phyloP scores from a whole-genome alignment of 2,113 vertebrate genomes.

The Eubucco bourcierii region DNA sequence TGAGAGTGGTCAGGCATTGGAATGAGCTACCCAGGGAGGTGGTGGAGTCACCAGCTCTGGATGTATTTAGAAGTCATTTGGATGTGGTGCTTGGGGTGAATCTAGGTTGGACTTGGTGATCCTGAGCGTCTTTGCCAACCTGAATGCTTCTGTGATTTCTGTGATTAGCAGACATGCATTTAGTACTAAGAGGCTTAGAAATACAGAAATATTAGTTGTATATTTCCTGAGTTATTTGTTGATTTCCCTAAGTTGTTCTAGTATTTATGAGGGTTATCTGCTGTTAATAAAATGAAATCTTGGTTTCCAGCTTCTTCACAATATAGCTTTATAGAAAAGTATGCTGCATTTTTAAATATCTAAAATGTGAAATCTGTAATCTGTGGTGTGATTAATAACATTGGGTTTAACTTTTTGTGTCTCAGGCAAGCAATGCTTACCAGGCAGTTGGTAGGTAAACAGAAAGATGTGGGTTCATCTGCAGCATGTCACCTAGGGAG shows the following conservation, averaged over 20 bases:
- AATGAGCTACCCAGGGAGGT: too few species aligned
- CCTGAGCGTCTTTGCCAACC: too few species aligned
- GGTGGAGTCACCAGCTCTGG: too few species aligned
- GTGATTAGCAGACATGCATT: neutral
- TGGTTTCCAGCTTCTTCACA: neutral
- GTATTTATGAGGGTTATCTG: neutral
- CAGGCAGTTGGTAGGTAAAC: neutral
- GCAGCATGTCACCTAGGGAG: neutral
- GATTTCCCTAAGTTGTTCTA: neutral
- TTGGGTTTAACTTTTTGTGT: neutral
- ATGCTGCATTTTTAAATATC: neutral
- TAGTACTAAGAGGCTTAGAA: neutral
- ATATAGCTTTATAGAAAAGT: neutral
- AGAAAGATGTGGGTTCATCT: neutral
- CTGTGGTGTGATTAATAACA: neutral
- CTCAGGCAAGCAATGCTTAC: neutral
- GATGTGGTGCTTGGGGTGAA: too few species aligned
- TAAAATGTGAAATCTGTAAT: neutral
- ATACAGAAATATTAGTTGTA: neutral
- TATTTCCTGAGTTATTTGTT: neutral
- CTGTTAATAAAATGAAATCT: neutral
- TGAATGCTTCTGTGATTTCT: too few species aligned
- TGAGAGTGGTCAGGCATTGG: too few species aligned
- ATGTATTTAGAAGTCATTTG: too few species aligned
- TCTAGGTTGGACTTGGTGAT: too few species aligned